A percentile compares a stretch with the other conserved stretches of the same genome.
These are phyloP conservation scores for Austrolebias charrua DNA, from an alignment of 2,797 vertebrate genomes.

Conservation along the genomic window DNA sequence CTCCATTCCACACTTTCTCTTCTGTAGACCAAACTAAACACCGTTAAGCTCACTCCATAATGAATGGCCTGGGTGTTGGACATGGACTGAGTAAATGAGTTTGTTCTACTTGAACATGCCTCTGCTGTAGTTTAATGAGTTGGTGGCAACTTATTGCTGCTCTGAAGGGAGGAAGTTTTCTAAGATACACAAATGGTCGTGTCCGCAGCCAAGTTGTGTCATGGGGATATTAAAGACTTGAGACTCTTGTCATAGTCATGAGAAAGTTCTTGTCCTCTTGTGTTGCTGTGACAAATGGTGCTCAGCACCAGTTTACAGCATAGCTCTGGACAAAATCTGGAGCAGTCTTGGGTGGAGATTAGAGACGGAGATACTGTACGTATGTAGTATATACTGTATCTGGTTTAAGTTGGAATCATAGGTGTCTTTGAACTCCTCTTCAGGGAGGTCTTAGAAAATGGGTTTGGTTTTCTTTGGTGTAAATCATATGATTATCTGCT, in stretches of 20 bases:
- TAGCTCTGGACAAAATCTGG: not conserved
- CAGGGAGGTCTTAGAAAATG: slow-evolving; percentile 20
- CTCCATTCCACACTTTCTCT: slow-evolving; percentile 44
- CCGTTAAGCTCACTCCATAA: slow-evolving; percentile 9
- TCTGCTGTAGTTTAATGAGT: not conserved
- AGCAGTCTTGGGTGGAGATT: slow-evolving; percentile 13
- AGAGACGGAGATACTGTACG: not conserved
- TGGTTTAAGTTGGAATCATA: slow-evolving; percentile 22
- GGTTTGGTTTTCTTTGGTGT: not conserved
- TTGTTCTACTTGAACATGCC: not conserved
- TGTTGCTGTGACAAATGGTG: not conserved
- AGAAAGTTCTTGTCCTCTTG: slow-evolving; percentile 37
- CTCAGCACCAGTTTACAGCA: not conserved
- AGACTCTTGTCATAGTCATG: slow-evolving; percentile 28
- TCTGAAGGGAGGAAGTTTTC: slow-evolving; percentile 1
- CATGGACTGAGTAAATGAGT: not conserved
- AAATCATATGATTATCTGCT: too few species aligned
- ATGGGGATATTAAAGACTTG: slow-evolving; percentile 10
- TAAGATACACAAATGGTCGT: slow-evolving; percentile 7
- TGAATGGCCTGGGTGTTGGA: slow-evolving; percentile 14
- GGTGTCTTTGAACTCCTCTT: slow-evolving; percentile 21
- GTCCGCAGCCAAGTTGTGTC: slow-evolving; percentile 17
- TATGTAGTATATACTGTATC: not conserved
- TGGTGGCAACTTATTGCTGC: not conserved
- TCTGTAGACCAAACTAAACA: slow-evolving; percentile 22